Conservation (phyloP, 2,888 invertebrate genomes). For the Himalopsyche anomala region DNA sequence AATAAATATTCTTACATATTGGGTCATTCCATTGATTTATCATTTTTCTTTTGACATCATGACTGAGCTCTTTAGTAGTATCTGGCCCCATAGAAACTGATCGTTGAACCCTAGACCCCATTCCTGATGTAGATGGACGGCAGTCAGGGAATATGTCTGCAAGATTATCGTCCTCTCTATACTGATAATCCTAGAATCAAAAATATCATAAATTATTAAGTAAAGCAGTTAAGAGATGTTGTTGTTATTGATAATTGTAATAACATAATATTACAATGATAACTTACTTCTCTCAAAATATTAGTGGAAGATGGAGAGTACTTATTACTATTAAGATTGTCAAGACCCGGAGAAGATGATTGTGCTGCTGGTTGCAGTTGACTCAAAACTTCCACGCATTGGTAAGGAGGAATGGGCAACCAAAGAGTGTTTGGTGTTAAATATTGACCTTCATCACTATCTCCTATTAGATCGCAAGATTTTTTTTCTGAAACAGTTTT, state of each 20-base stretch:
- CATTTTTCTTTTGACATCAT: slow-evolving; percentile 80
- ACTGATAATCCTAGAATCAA: slow-evolving; percentile 77
- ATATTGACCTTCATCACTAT: slow-evolving; percentile 18
- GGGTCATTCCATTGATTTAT: slow-evolving; percentile 80
- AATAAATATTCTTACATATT: slow-evolving; percentile 69
- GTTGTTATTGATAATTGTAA: slow-evolving; percentile 9
- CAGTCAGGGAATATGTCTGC: slow-evolving; percentile 67
- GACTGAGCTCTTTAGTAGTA: slow-evolving; percentile 79
- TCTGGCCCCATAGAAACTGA: slow-evolving; percentile 91
- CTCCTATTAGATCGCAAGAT: slow-evolving; percentile 6
- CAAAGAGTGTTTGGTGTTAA: slow-evolving; percentile 69
- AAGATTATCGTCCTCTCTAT: slow-evolving; percentile 67
- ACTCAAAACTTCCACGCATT: slow-evolving; percentile 70
- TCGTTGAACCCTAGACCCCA: slow-evolving; percentile 84
- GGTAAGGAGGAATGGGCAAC: slow-evolving; percentile 75
- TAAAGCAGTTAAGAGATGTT: slow-evolving; percentile 24
- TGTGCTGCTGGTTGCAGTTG: slow-evolving; percentile 61
- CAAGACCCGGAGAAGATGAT: slow-evolving; percentile 72
- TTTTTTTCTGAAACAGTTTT: slow-evolving; percentile 15
- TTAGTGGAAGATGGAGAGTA: slow-evolving; percentile 68
- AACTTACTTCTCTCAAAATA: slow-evolving; percentile 71
- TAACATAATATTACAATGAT: slow-evolving; percentile 66
- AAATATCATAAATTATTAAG: slow-evolving; percentile 41
- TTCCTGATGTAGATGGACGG: slow-evolving; percentile 54
- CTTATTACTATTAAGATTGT: slow-evolving; percentile 72